These are phyloP conservation scores for Nematolebias whitei DNA, from an alignment of 2,113 vertebrate species.

Conservation along the genomic window DNA sequence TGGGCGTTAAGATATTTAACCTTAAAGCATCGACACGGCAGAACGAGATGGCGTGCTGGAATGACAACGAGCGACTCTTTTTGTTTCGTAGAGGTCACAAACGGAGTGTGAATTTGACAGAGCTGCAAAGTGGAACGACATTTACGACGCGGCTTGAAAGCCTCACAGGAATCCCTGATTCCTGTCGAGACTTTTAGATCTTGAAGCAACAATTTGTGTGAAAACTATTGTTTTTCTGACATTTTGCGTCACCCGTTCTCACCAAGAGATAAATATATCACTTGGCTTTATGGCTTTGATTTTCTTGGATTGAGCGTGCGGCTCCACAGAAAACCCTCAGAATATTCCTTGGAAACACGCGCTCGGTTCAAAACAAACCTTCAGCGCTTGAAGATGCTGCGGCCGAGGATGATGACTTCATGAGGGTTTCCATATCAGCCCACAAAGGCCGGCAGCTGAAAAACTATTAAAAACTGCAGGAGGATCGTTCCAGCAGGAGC, in stretches of 20 bases:
- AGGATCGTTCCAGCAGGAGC: neutral
- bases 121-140: constrained; percentile 33
- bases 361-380: constrained; percentile 51
- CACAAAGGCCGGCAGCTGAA: constrained; percentile 32
- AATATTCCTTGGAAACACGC: constrained; percentile 39
- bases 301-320: constrained; percentile 44
- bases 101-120: constrained; percentile 54
- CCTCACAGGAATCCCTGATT: constrained; percentile 57
- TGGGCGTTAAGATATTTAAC: too few species aligned
- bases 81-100: constrained; percentile 41
- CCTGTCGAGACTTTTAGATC: constrained; percentile 46
- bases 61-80: neutral
- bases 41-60: neutral
- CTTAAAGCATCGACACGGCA: neutral
- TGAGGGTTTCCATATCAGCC: constrained; percentile 24
- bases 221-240: constrained; percentile 52
- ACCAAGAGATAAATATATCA: constrained; percentile 64
- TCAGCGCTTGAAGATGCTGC: constrained; percentile 38
- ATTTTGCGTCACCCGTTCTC: constrained; percentile 25
- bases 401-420: constrained; percentile 23
- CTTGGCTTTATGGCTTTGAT: constrained; percentile 62
- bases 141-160: constrained; percentile 61
- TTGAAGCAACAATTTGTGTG: constrained; percentile 48
- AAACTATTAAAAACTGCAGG: constrained; percentile 13
- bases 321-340: constrained; percentile 47